Evolutionary conservation across 2,113 vertebrate species (phyloP).

Genomic region (Oryzias celebensis): DNA sequence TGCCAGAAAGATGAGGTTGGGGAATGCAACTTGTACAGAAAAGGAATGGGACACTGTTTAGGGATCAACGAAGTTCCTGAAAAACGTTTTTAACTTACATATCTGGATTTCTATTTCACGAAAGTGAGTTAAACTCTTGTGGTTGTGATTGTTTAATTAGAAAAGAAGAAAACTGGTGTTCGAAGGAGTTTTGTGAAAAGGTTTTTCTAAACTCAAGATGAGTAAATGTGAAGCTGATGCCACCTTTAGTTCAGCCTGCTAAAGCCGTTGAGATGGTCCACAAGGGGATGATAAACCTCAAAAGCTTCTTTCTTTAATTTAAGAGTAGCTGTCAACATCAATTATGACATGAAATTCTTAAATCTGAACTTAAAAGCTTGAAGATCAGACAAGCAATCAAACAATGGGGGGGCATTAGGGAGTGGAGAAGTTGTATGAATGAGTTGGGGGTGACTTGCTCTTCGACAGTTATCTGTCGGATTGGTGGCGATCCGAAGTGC

Average conservation of each 20-base stretch:
- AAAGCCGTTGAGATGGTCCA: not conserved
- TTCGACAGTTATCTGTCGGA: constrained; percentile 72
- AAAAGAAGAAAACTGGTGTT: too few relatives aligned
- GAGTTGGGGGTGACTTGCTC: constrained; percentile 26
- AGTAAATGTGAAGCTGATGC: not conserved
- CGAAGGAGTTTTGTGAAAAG: too few relatives aligned
- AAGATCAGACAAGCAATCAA: constrained; percentile 5
- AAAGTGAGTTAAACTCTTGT: too few relatives aligned
- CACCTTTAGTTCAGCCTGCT: not conserved
- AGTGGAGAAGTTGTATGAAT: not conserved
- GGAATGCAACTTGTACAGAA: constrained; percentile 22
- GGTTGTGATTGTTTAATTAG: too few relatives aligned
- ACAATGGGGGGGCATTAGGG: not conserved
- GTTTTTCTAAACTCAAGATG: too few relatives aligned
- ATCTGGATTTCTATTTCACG: too few relatives aligned
- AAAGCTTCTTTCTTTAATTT: constrained; percentile 9
- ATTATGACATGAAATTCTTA: not conserved
- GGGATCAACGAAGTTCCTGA: not conserved
- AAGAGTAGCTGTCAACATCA: constrained; percentile 4
- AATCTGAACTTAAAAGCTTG: not conserved
- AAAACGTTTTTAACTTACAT: too few relatives aligned
- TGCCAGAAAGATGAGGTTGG: constrained; percentile 9
- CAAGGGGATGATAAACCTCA: constrained; percentile 4
- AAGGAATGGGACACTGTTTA: not conserved
- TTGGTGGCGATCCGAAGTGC: constrained; percentile 40